phyloP scores from a whole-genome alignment of 2,113 vertebrate genomes.

The Chinchilla lanigera region DNA sequence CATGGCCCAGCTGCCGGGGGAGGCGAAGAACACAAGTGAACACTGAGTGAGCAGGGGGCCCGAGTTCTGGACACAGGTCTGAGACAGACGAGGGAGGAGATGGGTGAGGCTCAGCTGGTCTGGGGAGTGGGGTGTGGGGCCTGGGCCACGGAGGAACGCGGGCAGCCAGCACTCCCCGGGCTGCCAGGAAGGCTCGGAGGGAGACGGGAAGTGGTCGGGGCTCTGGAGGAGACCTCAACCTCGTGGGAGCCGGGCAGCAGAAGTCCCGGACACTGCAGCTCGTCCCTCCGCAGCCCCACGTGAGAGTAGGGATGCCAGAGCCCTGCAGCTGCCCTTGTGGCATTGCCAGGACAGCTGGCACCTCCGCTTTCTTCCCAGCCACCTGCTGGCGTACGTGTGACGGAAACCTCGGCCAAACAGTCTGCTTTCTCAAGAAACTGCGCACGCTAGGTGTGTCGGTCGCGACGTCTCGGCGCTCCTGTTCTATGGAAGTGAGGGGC shows the following conservation, averaged over 20 bases:
- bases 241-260: not conserved
- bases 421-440: not conserved
- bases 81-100: not conserved
- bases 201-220: not conserved
- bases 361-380: not conserved
- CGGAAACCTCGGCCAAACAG: not conserved
- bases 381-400: not conserved
- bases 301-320: not conserved
- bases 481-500: not conserved
- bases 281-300: too few relatives aligned
- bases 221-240: not conserved
- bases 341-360: not conserved
- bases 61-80: not conserved
- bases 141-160: not conserved
- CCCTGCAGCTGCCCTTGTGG: not conserved
- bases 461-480: not conserved
- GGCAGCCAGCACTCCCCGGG: not conserved
- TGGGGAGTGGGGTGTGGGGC: not conserved
- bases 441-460: not conserved
- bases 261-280: not conserved
- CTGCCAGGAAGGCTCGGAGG: not conserved
- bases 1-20: not conserved
- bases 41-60: not conserved
- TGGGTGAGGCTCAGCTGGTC: not conserved
- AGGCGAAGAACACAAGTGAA: fast-evolving